Conservation (phyloP, 1,140 invertebrate genomes). For the Ladona fulva region DNA sequence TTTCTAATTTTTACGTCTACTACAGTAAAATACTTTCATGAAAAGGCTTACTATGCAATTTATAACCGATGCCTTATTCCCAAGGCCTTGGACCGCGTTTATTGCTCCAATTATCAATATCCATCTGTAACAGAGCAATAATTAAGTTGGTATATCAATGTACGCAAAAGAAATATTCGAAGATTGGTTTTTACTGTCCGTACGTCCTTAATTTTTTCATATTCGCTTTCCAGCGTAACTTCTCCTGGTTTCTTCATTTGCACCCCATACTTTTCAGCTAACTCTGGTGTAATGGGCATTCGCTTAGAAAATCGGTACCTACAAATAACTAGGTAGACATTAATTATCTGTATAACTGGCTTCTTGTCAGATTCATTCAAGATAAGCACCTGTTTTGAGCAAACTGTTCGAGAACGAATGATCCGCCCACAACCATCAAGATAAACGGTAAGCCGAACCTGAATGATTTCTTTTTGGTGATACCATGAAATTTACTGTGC, state of each 20-base stretch:
- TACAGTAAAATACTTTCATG: no score
- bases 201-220: conserved; percentile 56
- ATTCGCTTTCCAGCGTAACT: conserved; percentile 59
- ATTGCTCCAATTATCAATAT: conserved; percentile 74
- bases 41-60: no score
- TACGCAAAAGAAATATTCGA: neutral
- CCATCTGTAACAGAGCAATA: conserved; percentile 35
- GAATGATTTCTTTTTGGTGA: conserved; percentile 32
- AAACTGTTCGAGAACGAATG: conserved; percentile 60
- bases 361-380: no score
- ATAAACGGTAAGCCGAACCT: conserved; percentile 57
- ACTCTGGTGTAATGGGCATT: conserved; percentile 46
- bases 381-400: conserved; percentile 48
- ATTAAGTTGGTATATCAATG: neutral
- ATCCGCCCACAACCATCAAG: conserved; percentile 54
- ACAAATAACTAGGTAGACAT: conserved; percentile 23
- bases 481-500: neutral
- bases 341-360: no score
- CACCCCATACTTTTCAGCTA: conserved; percentile 54
- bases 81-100: conserved; percentile 67
- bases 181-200: neutral
- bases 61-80: conserved; percentile 44
- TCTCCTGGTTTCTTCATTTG: conserved; percentile 52
- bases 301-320: conserved; percentile 60
- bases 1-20: no score